Percentiles rank a stretch among this genome's conserved stretches.
These are phyloP conservation scores for Melanotaenia pygmaea DNA, from an alignment of 2,797 vertebrate genomes.

Conservation along the genomic window DNA sequence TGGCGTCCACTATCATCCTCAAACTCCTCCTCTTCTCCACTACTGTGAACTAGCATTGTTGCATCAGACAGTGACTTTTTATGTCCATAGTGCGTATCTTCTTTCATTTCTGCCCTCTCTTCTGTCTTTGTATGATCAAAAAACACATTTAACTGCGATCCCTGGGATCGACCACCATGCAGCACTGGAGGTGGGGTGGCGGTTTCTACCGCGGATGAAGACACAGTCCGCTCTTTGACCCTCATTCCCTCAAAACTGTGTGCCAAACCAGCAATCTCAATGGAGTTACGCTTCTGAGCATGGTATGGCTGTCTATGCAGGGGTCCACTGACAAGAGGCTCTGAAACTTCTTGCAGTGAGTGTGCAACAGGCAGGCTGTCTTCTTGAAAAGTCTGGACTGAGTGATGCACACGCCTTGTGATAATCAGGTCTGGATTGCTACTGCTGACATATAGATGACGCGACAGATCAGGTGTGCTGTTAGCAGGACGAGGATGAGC, in stretches of 20 bases:
- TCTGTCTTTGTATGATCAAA: slow-evolving; percentile 85
- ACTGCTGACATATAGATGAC: slow-evolving; percentile 93
- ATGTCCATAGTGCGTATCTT: slow-evolving; percentile 87
- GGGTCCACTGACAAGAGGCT: slow-evolving; percentile 87
- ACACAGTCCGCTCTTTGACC: slow-evolving; percentile 90
- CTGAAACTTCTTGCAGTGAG: slow-evolving; percentile 96
- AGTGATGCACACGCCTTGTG: slow-evolving; percentile 94
- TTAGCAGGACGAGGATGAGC: slow-evolving; percentile 92
- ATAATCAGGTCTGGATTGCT: slow-evolving; percentile 98
- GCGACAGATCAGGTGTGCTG: slow-evolving; percentile 96
- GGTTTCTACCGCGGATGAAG: slow-evolving; percentile 86
- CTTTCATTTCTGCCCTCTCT: slow-evolving; percentile 77
- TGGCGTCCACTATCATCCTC: slow-evolving; percentile 86
- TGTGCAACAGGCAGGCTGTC: slow-evolving; percentile 97
- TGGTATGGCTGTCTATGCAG: slow-evolving; percentile 83
- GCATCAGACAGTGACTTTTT: slow-evolving; percentile 96
- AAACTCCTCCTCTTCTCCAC: slow-evolving; percentile 91
- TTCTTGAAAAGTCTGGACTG: slow-evolving; percentile 98
- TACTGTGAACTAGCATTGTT: slow-evolving; percentile 98
- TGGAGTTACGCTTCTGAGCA: slow-evolving; percentile 93
- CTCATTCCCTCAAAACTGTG: slow-evolving; percentile 90
- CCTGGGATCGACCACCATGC: slow-evolving; percentile 73
- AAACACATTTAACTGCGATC: slow-evolving; percentile 86
- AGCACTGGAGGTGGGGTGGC: slow-evolving; percentile 69
- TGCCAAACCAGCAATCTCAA: slow-evolving; percentile 91